A percentile compares a stretch with the other conserved stretches of the same genome.
Conservation (phyloP, 2,888 invertebrate species). For the Xestoiulus laeticollis region DNA sequence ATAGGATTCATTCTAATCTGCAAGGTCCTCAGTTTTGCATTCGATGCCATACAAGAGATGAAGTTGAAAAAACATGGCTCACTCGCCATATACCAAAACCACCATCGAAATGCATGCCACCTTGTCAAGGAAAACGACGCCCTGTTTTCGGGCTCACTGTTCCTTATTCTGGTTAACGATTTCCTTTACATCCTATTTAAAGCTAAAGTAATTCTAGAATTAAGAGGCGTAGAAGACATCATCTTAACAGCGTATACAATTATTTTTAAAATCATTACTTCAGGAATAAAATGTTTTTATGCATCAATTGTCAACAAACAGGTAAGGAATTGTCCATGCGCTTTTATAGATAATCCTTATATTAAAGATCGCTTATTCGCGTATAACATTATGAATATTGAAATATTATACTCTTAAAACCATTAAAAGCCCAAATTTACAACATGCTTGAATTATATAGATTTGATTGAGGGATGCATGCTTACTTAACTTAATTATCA, state of each 20-base stretch:
- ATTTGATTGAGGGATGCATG: too few relatives aligned
- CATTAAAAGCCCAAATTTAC: too few relatives aligned
- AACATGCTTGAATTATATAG: too few relatives aligned
- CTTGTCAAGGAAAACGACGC: constrained; percentile 6
- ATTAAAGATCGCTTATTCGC: too few relatives aligned
- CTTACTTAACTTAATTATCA: too few relatives aligned
- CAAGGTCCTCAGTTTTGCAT: not conserved
- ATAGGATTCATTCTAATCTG: not conserved
- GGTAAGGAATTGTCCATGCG: not conserved
- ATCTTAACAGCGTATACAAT: not conserved
- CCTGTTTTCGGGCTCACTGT: not conserved
- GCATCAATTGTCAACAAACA: not conserved
- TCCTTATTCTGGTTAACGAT: not conserved
- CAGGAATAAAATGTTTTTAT: not conserved
- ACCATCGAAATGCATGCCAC: not conserved
- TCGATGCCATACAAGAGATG: not conserved
- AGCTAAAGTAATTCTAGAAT: not conserved
- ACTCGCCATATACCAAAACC: not conserved
- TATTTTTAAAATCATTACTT: not conserved
- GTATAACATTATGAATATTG: too few relatives aligned
- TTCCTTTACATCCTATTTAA: not conserved
- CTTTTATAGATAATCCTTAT: not conserved
- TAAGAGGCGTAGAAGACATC: not conserved
- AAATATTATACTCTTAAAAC: too few relatives aligned
- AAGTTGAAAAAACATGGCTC: not conserved